Evolutionary conservation across 2,888 invertebrate species (phyloP).

Genomic region (Mellilla xanthometata): DNA sequence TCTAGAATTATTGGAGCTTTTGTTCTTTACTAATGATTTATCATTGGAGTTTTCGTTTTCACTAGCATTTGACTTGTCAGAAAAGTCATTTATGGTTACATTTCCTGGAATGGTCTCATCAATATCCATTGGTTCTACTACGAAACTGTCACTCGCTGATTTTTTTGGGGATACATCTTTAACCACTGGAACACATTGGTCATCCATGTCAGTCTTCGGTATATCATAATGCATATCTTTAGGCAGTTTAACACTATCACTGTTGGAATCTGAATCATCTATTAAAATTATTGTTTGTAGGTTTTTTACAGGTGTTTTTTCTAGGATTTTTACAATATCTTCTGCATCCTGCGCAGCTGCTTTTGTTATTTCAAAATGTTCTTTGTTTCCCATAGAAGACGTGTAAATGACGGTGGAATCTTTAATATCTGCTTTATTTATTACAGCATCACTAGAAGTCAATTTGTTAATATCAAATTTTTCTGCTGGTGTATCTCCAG

Average conservation of each 20-base stretch:
- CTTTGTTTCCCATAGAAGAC: conserved; percentile 20
- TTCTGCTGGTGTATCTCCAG: conserved; percentile 26
- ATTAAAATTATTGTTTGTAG: conserved; percentile 50
- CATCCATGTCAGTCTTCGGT: conserved; percentile 41
- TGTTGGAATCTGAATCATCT: conserved; percentile 63
- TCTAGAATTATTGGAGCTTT: conserved; percentile 25
- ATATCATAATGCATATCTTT: conserved; percentile 31
- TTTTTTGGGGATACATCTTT: conserved; percentile 35
- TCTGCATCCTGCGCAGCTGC: conserved; percentile 16
- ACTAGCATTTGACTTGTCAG: conserved; percentile 29
- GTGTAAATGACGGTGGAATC: conserved; percentile 6
- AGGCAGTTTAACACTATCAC: conserved; percentile 35
- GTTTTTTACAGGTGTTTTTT: conserved; percentile 40
- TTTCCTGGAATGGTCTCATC: conserved; percentile 67
- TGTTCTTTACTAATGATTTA: conserved; percentile 12
- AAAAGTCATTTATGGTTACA: conserved; percentile 42
- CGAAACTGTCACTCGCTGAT: conserved; percentile 36
- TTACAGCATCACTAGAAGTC: conserved; percentile 56
- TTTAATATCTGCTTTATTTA: conserved; percentile 24
- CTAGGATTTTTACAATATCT: conserved; percentile 44
- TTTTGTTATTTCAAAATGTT: conserved; percentile 16
- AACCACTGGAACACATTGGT: conserved; percentile 68
- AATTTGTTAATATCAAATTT: conserved; percentile 25
- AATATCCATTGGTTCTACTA: conserved; percentile 74
- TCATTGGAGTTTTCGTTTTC: conserved; percentile 20